Conservation (phyloP, 1,140 invertebrate species). For the Archegozetes longisetosus region DNA sequence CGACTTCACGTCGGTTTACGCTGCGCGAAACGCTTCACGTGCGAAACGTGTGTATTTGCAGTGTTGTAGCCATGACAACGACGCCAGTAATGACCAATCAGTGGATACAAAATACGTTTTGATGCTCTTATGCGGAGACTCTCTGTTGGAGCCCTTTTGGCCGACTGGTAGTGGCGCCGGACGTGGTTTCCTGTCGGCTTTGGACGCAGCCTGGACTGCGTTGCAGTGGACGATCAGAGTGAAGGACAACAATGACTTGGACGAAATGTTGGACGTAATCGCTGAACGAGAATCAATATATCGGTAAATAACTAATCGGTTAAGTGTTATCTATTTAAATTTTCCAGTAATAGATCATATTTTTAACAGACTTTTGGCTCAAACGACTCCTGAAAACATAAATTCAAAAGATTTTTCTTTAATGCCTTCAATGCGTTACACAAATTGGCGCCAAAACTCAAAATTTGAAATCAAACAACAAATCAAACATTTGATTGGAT, state of each 20-base stretch:
- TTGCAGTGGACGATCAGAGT: conserved; percentile 52
- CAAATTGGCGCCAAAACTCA: conserved; percentile 35
- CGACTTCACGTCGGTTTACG: conserved; percentile 98
- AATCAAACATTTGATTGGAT: conserved; percentile 24
- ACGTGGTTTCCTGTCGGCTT: conserved; percentile 81
- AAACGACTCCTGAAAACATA: conserved; percentile 91
- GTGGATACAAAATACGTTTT: not conserved
- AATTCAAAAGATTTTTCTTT: conserved; percentile 78
- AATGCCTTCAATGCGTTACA: conserved; percentile 56
- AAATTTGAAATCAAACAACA: conserved; percentile 25
- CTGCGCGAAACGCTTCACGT: conserved; percentile 80
- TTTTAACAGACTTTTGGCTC: conserved; percentile 43
- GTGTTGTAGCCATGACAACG: not conserved
- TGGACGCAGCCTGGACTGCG: conserved; percentile 92
- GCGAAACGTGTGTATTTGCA: conserved; percentile 34
- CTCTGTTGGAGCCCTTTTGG: conserved; percentile 51
- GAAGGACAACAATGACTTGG: not conserved
- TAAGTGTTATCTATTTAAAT: not conserved
- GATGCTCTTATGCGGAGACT: conserved; percentile 14
- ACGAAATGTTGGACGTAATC: conserved; percentile 39
- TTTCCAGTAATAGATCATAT: not conserved
- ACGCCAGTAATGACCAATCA: not conserved
- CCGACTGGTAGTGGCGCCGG: conserved; percentile 95
- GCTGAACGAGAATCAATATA: conserved; percentile 92
- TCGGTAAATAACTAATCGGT: conserved; percentile 27